Percentiles rank a stretch among this genome's conserved stretches.
These are phyloP conservation scores for Coregonus ussuriensis DNA, from an alignment of 2,797 vertebrate species.

Conservation along the genomic window DNA sequence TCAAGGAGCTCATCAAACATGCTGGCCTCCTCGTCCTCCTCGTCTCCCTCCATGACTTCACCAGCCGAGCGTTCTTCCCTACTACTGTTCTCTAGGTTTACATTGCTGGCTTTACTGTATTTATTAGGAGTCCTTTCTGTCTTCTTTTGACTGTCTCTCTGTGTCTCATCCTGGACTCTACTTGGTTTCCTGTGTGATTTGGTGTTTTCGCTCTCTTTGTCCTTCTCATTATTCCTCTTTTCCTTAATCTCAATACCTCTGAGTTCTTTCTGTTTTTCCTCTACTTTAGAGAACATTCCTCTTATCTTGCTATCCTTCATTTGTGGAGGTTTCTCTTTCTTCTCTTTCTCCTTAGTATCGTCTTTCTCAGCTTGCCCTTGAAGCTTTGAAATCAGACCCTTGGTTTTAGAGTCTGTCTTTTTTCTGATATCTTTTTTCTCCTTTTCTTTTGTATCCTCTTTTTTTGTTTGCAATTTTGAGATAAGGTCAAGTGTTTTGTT, in stretches of 20 bases:
- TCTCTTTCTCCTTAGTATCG: conserved; percentile 23
- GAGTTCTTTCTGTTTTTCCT: conserved; percentile 18
- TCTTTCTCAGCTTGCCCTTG: conserved; percentile 26
- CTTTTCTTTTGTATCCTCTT: conserved; percentile 51
- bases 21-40: conserved; percentile 65
- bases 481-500: conserved; percentile 54
- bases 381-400: conserved; percentile 46
- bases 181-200: neutral
- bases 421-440: conserved; percentile 53
- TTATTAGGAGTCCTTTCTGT: conserved; percentile 29
- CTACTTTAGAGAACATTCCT: conserved; percentile 34
- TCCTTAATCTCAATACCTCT: neutral
- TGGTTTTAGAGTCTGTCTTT: conserved; percentile 64
- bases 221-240: conserved; percentile 26
- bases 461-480: conserved; percentile 57
- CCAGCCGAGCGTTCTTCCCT: conserved; percentile 32
- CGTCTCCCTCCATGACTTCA: conserved; percentile 28
- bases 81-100: conserved; percentile 13
- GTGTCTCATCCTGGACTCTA: conserved; percentile 13
- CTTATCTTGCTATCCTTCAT: conserved; percentile 27
- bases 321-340: conserved; percentile 22
- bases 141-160: conserved; percentile 7
- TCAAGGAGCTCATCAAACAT: conserved; percentile 85
- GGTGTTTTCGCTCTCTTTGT: conserved; percentile 19
- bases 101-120: neutral